Percentiles rank a stretch among this genome's conserved stretches.
Evolutionary conservation across 2,888 invertebrate species (phyloP).

Genomic region (Acleris holmiana): DNA sequence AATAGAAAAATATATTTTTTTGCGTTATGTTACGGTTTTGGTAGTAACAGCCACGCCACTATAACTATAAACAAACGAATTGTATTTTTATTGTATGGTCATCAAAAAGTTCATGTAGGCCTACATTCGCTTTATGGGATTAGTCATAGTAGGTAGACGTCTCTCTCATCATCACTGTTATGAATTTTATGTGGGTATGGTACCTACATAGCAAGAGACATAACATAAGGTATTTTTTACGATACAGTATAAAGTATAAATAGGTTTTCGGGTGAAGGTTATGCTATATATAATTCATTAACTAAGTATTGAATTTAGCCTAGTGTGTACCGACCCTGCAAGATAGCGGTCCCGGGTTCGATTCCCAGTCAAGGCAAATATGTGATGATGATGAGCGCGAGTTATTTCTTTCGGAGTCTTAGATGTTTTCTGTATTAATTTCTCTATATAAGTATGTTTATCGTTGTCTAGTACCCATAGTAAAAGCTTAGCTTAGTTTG

Average conservation of each 20-base stretch:
- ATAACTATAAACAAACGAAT: not conserved
- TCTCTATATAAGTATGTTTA: too few species aligned
- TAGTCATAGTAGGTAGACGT: slow-evolving; percentile 59
- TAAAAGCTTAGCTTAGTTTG: too few species aligned
- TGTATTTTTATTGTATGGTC: slow-evolving; percentile 10
- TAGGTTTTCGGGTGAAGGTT: slow-evolving; percentile 73
- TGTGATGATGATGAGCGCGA: too few species aligned
- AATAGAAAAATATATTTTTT: not conserved
- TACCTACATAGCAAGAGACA: too few species aligned
- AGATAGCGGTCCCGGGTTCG: too few species aligned
- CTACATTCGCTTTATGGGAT: slow-evolving; percentile 20
- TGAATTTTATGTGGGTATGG: not conserved
- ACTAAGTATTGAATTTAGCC: not conserved
- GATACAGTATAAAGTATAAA: slow-evolving; percentile 47
- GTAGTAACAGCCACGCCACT: not conserved
- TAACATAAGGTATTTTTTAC: too few species aligned
- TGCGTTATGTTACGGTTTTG: slow-evolving; percentile 1
- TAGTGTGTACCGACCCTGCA: too few species aligned
- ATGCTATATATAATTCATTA: slow-evolving; percentile 38
- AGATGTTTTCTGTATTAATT: too few species aligned
- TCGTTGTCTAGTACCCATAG: too few species aligned
- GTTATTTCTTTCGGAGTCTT: too few species aligned
- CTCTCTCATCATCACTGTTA: slow-evolving; percentile 56
- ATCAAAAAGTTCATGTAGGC: slow-evolving; percentile 6
- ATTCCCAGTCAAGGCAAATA: too few species aligned